Percentiles rank a stretch among this genome's conserved stretches.
Evolutionary conservation across 2,888 invertebrate genomes (phyloP).

Genomic region (Diloba caeruleocephala): DNA sequence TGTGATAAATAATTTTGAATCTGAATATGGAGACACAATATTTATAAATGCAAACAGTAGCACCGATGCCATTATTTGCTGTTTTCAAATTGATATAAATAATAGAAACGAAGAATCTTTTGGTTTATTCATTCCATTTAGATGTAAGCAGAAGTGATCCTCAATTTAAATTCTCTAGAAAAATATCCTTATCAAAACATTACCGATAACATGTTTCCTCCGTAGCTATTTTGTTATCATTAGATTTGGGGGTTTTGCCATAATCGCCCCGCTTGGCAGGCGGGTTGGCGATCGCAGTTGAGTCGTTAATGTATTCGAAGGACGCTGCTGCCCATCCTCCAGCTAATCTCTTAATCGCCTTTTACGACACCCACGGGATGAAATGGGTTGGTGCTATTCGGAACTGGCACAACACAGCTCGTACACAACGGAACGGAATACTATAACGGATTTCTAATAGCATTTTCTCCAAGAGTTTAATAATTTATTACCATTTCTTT

Average conservation of each 20-base stretch:
- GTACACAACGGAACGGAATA: conserved; percentile 61
- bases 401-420: conserved; percentile 71
- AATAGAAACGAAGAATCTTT: conserved; percentile 13
- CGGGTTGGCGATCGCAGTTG: too few relatives aligned
- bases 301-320: too few relatives aligned
- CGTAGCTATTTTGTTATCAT: conserved; percentile 35
- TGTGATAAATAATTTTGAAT: conserved; percentile 36
- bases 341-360: too few relatives aligned
- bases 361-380: too few relatives aligned
- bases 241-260: too few relatives aligned
- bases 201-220: too few relatives aligned
- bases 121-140: conserved; percentile 15
- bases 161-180: conserved; percentile 41
- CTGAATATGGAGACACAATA: conserved; percentile 25
- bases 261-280: too few relatives aligned
- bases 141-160: conserved; percentile 33
- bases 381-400: too few relatives aligned
- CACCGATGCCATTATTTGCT: conserved; percentile 27
- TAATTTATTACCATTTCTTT: conserved; percentile 34
- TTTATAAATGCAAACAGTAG: conserved; percentile 37
- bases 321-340: too few relatives aligned
- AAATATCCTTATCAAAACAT: conserved; percentile 36
- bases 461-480: conserved; percentile 39
- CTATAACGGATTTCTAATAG: conserved; percentile 27
- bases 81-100: conserved; percentile 40